These are phyloP conservation scores for Chaitophorus viminalis DNA, from an alignment of 2,888 invertebrate genomes.

Conservation along the genomic window DNA sequence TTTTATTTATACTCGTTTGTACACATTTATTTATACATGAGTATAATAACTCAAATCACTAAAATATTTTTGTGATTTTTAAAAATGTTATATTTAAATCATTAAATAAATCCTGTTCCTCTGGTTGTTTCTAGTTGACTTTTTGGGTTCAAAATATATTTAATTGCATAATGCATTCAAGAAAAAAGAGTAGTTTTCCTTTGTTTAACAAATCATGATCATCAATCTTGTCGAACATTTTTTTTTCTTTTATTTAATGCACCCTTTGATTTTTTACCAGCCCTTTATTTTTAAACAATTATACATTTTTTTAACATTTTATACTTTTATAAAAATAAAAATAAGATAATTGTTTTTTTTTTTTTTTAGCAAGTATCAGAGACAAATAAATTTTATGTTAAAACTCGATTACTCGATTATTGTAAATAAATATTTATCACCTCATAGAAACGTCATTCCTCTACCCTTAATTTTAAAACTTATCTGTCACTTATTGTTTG, in stretches of 20 bases:
- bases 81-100: background rate
- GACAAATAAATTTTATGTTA: background rate
- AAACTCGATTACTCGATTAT: background rate
- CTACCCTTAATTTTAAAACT: background rate
- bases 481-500: background rate
- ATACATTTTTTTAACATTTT: background rate
- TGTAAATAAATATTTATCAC: background rate
- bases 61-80: background rate
- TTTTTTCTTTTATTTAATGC: background rate
- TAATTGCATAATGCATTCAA: background rate
- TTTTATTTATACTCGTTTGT: background rate
- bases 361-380: background rate
- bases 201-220: slow-evolving; percentile 8
- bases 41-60: background rate
- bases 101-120: background rate
- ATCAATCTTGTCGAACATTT: slow-evolving; percentile 22
- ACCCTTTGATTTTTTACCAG: background rate
- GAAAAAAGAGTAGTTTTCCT: slow-evolving; percentile 23
- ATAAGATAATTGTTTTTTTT: background rate
- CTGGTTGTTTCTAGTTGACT: background rate
- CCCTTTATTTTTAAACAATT: background rate
- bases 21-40: no score
- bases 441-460: background rate
- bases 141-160: background rate
- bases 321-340: background rate